Evolutionary conservation across 1,140 invertebrate species (phyloP), one percentile per base, ranked within the genome.

Genomic region (honey bee (Apis mellifera)): DNA sequence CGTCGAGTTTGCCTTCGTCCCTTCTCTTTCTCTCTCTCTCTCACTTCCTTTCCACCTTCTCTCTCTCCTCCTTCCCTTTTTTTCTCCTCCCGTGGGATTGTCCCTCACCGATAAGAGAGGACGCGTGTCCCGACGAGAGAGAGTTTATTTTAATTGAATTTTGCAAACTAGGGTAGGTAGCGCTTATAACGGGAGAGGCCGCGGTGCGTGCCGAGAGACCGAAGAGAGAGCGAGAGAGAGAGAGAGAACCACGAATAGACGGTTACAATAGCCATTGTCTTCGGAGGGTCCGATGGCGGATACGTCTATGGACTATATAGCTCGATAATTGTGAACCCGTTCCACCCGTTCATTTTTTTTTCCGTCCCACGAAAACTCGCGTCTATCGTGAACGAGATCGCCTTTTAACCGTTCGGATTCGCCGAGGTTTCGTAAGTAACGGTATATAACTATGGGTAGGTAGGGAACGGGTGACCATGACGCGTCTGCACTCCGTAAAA

Each of bases 111-210:
- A 19, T 77, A 57, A 77, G 26, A 77, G 26, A 50, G 68, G 62
- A 73, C 84, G 69, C 75, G 65, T 62, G 76, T 54, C 23, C 66
- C 68, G 59, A 42, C 50, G 52, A 64, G 82, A 84, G 82, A 84
- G 86, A 85, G 88, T 92, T 92, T 91, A 89, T 93, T 89, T 93
- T 92, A 93, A 93, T 93, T 92, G 92, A 93, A 93, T 92, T 91
- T 91, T 77, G 86, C 90, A 93, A 94, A 42, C 32, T 42, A 7
- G 32, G 32, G 88, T 93, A 91, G 92, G 92, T 91, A 93, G 88
- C 90, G 76, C 87, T 89, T 80, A 66, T 90, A 92, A 92, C 89
- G 86, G 91, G 88, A 91, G 91, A 91, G 89, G 87, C 86, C 86
- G 42, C 55, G 77, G 76, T 57, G 72, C 73, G 85, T 84, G 90